Base-by-base conservation (phyloP, 2,113 vertebrate genomes). In the Lasiurus cinereus region DNA sequence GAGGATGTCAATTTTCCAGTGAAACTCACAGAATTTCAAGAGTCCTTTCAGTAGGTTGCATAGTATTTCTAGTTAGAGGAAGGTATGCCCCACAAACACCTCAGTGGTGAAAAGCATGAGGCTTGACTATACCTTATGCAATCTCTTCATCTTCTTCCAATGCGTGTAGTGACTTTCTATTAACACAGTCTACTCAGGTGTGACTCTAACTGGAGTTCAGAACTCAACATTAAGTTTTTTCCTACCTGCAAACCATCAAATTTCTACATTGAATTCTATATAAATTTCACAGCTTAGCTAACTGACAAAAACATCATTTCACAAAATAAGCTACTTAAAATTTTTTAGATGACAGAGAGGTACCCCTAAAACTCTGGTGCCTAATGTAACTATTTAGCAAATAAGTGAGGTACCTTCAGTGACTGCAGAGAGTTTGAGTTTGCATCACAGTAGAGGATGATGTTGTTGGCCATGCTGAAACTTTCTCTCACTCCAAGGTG, bases 391-490 rank as follows among this genome's bases (percentile, higher is more conserved):
- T 4, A 80, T 15, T 36, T 33, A 72, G 59, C 33, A 83, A 83
- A 88, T 33, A 70, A 66, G 77, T 43, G 29, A 91, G 11, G 36
- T 98, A 99, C 99, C 99, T 99, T 99, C 95, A 99, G 98, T 0
- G 99, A 99, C 97, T 99, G 99, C 90, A 99, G 98, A 22, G 99
- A 99, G 92, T 99, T 99, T 0, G 98, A 98, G 36, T 99, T 99
- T 12, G 99, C 99, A 92, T 99, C 99, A 91, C 99, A 99, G 98
- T 99, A 99, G 90, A 99, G 99, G 97, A 99, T 99, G 97, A 99
- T 99, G 98, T 99, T 99, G 98, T 99, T 99, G 96, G 99, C 99
- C 99, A 99, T 99, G 98, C 99, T 99, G 99, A 99, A 99, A 97
- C 99, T 99, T 96, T 99, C 99, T 96, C 99, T 96, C 95, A 99